Evolutionary conservation across 2,113 vertebrate species (phyloP).

Genomic region (Promerops cafer): DNA sequence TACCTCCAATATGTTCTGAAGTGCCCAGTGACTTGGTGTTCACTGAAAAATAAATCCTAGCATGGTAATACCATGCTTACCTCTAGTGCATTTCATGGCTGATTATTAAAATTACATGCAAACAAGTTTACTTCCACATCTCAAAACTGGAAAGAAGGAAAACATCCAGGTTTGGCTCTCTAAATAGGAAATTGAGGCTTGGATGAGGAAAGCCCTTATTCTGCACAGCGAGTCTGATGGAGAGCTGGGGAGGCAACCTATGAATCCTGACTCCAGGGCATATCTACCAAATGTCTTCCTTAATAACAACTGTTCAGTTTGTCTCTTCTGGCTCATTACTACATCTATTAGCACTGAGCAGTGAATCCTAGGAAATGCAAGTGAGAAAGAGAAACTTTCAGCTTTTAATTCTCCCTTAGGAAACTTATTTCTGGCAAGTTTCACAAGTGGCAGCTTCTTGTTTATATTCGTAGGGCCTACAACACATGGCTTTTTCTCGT

Average conservation of each 20-base stretch:
- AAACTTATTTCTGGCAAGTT: not conserved
- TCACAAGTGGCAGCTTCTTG: not conserved
- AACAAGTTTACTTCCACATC: not conserved
- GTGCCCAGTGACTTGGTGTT: not conserved
- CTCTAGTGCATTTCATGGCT: not conserved
- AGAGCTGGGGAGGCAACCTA: not conserved
- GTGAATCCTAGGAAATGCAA: not conserved
- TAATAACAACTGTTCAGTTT: not conserved
- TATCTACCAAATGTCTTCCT: not conserved
- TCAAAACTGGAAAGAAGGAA: not conserved
- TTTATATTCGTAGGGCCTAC: not conserved
- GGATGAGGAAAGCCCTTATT: not conserved
- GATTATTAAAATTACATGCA: slow-evolving; percentile 25
- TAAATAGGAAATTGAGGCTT: not conserved
- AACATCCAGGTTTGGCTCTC: not conserved
- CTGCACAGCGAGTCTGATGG: not conserved
- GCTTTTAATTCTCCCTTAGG: not conserved
- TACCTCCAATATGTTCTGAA: not conserved
- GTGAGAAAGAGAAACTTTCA: not conserved
- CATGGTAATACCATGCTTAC: not conserved
- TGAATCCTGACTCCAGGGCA: not conserved
- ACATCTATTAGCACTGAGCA: not conserved
- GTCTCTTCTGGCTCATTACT: not conserved
- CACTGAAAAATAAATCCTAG: not conserved
- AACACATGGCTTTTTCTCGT: not conserved